Conservation (phyloP, 2,113 vertebrate genomes). For the Callorhinus ursinus region DNA sequence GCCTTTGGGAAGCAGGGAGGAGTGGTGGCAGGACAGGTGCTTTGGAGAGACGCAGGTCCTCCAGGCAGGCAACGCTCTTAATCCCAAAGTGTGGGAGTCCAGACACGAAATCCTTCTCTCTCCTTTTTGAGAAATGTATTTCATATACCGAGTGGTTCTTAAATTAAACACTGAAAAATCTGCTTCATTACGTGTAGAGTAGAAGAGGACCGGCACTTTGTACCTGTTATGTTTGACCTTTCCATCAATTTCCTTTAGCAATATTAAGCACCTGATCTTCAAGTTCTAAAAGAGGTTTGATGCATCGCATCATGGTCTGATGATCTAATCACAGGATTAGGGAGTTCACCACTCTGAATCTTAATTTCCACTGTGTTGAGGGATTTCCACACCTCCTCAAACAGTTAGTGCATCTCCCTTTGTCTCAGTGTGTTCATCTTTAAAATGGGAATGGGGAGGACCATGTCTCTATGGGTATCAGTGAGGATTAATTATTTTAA, state of each 20-base stretch:
- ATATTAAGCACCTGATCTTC: conserved; percentile 29
- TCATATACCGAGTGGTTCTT: conserved; percentile 50
- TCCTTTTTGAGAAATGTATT: conserved; percentile 36
- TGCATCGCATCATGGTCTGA: neutral
- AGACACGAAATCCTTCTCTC: conserved; percentile 40
- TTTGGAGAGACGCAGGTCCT: neutral
- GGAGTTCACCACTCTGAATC: neutral
- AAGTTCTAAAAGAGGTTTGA: conserved; percentile 44
- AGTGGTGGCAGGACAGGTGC: neutral
- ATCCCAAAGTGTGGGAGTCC: conserved; percentile 7
- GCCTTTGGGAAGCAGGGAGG: neutral
- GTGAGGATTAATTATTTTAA: neutral
- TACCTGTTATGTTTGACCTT: conserved; percentile 60
- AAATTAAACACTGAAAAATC: conserved; percentile 70
- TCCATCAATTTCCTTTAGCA: conserved; percentile 43
- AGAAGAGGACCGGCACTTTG: conserved; percentile 35
- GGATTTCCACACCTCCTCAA: neutral
- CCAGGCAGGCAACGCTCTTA: neutral
- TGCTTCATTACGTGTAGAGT: conserved; percentile 38
- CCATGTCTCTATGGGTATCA: neutral
- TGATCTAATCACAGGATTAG: conserved; percentile 35
- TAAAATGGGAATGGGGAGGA: conserved; percentile 31
- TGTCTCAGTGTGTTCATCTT: conserved; percentile 41
- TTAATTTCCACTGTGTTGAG: neutral
- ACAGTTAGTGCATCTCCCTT: neutral